A percentile compares a stretch with the other conserved stretches of the same genome.
Evolutionary conservation across 53 echinoderm and acorn worm species (phyloP).

Genomic region (Holothuria leucospilota): DNA sequence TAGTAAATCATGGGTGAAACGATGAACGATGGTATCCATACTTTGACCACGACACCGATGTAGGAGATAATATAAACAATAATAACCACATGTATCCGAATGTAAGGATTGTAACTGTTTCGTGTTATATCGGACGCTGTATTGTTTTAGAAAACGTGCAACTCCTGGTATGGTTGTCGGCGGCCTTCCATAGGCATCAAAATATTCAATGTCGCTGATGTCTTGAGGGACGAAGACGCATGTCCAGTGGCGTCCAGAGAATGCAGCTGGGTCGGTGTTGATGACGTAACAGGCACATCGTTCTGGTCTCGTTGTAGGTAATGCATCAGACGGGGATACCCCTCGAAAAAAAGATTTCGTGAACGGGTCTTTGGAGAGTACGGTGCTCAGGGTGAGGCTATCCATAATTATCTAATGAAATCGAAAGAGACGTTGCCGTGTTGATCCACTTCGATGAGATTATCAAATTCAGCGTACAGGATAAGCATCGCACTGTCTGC

Average conservation of each 20-base stretch:
- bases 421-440: constrained; percentile 49
- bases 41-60: constrained; percentile 18
- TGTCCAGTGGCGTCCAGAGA: constrained; percentile 16
- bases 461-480: constrained; percentile 51
- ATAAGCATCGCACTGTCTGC: constrained; percentile 25
- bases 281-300: not conserved
- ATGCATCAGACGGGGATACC: constrained; percentile 2
- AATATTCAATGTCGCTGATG: not conserved
- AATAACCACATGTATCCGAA: not conserved
- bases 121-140: not conserved
- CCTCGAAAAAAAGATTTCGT: not conserved
- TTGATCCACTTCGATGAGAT: constrained; percentile 35
- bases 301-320: not conserved
- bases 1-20: not conserved
- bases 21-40: not conserved
- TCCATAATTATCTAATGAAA: constrained; percentile 10
- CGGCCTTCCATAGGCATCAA: constrained; percentile 23
- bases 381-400: not conserved
- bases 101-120: not conserved
- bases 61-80: too few species aligned
- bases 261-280: not conserved
- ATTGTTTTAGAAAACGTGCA: not conserved
- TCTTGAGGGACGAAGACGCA: not conserved
- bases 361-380: not conserved
- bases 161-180: not conserved